Evolutionary conservation across 2,888 invertebrate species (phyloP).

Genomic region (Dolomedes plantarius): DNA sequence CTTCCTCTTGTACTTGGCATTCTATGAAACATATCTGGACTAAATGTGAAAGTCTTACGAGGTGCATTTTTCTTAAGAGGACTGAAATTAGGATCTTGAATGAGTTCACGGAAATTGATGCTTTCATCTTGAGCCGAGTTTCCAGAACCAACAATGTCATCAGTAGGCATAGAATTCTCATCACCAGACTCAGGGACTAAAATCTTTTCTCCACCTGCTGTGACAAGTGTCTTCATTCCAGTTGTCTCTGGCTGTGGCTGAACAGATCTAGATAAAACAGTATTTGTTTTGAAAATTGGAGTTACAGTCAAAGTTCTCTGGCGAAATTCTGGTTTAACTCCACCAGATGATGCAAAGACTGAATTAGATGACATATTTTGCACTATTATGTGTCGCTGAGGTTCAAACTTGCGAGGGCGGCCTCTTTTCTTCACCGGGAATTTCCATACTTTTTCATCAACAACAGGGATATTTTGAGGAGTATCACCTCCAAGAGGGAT

Average conservation of each 20-base stretch:
- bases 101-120: conserved; percentile 55
- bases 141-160: conserved; percentile 17
- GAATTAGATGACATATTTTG: conserved; percentile 45
- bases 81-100: conserved; percentile 61
- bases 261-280: conserved; percentile 48
- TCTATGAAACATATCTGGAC: conserved; percentile 33
- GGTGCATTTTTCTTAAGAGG: conserved; percentile 31
- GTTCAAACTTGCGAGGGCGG: conserved; percentile 65
- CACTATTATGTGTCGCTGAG: conserved; percentile 61
- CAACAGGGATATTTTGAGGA: background rate
- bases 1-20: conserved; percentile 45
- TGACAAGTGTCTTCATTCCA: conserved; percentile 49
- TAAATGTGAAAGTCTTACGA: conserved; percentile 37
- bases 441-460: conserved; percentile 46
- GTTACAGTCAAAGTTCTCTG: conserved; percentile 65
- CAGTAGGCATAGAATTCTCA: conserved; percentile 49
- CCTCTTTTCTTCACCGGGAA: conserved; percentile 53
- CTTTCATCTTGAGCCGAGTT: conserved; percentile 38
- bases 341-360: conserved; percentile 13
- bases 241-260: conserved; percentile 31
- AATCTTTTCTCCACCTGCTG: conserved; percentile 50
- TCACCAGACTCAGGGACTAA: conserved; percentile 47
- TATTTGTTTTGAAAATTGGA: conserved; percentile 62
- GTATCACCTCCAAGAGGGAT: conserved; percentile 48
- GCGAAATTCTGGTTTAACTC: conserved; percentile 41